Percentiles rank a stretch among this genome's conserved stretches.
These are phyloP conservation scores for Acinonyx jubatus DNA, from an alignment of 2,113 vertebrate species.

Conservation along the genomic window DNA sequence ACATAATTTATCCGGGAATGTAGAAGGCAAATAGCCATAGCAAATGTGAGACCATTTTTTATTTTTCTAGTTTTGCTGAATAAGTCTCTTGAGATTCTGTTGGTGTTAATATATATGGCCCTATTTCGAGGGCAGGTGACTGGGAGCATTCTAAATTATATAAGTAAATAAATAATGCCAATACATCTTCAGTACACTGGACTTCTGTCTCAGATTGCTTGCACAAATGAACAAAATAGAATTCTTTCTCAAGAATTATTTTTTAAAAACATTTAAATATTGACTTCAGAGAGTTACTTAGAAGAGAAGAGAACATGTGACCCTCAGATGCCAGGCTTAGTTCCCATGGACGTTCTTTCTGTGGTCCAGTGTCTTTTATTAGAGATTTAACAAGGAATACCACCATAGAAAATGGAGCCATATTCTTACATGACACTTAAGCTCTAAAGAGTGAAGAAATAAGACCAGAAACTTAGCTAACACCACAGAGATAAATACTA, in stretches of 20 bases:
- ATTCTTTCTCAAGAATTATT: neutral
- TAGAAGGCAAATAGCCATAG: constrained; percentile 56
- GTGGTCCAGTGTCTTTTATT: neutral
- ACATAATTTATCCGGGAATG: constrained; percentile 70
- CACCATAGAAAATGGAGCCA: neutral
- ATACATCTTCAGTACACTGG: neutral
- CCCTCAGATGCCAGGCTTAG: neutral
- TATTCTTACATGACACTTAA: neutral
- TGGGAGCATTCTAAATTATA: constrained; percentile 29
- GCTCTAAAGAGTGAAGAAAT: neutral
- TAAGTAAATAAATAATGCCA: constrained; percentile 63
- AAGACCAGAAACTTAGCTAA: neutral
- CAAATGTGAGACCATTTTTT: constrained; percentile 46
- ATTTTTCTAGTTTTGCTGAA: constrained; percentile 52
- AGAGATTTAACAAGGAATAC: neutral
- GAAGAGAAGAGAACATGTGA: neutral
- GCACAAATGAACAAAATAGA: constrained; percentile 5
- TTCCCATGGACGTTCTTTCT: neutral
- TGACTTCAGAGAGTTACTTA: neutral
- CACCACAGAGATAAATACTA: neutral
- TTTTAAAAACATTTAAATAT: neutral
- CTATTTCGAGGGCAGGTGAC: neutral
- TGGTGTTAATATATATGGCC: constrained; percentile 23
- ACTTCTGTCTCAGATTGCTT: constrained; percentile 18
- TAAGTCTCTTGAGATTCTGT: constrained; percentile 36